Conservation (phyloP, 1,140 invertebrate species). For the Nixonia krombeini region DNA sequence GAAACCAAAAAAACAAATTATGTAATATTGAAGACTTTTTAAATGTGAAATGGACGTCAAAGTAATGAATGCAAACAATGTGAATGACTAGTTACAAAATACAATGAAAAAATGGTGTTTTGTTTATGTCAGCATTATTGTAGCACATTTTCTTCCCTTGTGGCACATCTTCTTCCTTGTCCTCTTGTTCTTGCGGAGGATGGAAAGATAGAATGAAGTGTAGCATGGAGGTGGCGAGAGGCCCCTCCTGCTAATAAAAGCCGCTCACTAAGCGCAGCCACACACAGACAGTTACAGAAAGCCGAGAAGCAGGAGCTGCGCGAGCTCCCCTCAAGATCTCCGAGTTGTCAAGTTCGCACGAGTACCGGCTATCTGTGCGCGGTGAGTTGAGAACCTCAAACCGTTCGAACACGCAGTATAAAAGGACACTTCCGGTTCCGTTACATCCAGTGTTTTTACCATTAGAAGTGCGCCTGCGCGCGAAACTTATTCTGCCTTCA, state of each 20-base stretch:
- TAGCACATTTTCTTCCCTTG: no score
- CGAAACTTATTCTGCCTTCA: background rate
- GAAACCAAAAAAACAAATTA: no score
- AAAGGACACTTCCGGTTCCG: slow-evolving; percentile 39
- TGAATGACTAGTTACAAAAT: no score
- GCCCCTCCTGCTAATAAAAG: slow-evolving; percentile 72
- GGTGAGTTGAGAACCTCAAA: slow-evolving; percentile 54
- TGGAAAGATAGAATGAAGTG: slow-evolving; percentile 58
- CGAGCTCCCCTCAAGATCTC: slow-evolving; percentile 53
- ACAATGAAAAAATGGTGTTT: no score
- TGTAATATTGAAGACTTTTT: no score
- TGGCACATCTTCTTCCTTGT: no score
- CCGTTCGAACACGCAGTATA: slow-evolving; percentile 12
- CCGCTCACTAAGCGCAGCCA: slow-evolving; percentile 67
- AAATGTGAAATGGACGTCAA: no score
- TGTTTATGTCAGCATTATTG: no score
- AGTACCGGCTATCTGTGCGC: slow-evolving; percentile 57
- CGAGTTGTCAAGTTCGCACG: slow-evolving; percentile 45
- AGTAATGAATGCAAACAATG: no score
- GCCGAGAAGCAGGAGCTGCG: slow-evolving; percentile 64
- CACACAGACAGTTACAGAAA: slow-evolving; percentile 72
- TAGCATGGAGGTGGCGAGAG: slow-evolving; percentile 67
- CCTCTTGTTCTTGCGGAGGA: slow-evolving; percentile 49
- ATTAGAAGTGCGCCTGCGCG: background rate
- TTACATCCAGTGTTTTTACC: background rate